Evolutionary conservation across 2,113 vertebrate genomes (phyloP).

Genomic region (Hiodon tergisus): DNA sequence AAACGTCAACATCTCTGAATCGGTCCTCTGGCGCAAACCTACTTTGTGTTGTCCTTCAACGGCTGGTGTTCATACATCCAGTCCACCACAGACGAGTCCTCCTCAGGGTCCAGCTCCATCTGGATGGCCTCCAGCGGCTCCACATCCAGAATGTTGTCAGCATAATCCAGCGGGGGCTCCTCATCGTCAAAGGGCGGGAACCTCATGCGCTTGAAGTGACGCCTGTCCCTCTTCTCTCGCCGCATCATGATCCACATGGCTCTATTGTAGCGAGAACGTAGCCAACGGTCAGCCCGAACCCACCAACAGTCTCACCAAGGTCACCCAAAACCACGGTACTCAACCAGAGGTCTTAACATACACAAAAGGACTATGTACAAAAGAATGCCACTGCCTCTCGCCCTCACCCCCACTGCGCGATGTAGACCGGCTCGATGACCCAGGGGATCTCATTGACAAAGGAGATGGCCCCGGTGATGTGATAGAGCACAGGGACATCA

Average conservation of each 20-base stretch:
- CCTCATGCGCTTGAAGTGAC: slow-evolving; percentile 97
- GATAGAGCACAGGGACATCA: slow-evolving; percentile 92
- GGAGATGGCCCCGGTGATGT: slow-evolving; percentile 97
- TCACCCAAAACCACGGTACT: not conserved
- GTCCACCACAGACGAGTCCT: slow-evolving; percentile 82
- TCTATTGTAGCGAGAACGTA: slow-evolving; percentile 37
- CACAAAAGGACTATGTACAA: not conserved
- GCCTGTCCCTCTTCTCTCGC: slow-evolving; percentile 89
- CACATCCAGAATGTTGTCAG: slow-evolving; percentile 96
- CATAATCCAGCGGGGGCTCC: slow-evolving; percentile 92
- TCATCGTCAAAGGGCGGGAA: slow-evolving; percentile 97
- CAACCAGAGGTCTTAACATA: not conserved
- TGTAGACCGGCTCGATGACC: slow-evolving; percentile 98
- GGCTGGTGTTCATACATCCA: slow-evolving; percentile 99
- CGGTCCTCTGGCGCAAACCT: slow-evolving; percentile 19
- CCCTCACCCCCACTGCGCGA: slow-evolving; percentile 94
- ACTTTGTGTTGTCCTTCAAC: slow-evolving; percentile 88
- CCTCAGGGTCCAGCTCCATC: slow-evolving; percentile 89
- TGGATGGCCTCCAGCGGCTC: slow-evolving; percentile 96
- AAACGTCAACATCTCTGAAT: not conserved
- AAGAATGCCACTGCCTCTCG: not conserved
- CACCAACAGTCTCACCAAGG: not conserved
- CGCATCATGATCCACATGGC: slow-evolving; percentile 99
- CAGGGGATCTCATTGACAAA: slow-evolving; percentile 98
- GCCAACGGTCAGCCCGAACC: accelerated